These are phyloP conservation scores for Podargus strigoides DNA, from an alignment of 2,797 vertebrate genomes.

Conservation along the genomic window DNA sequence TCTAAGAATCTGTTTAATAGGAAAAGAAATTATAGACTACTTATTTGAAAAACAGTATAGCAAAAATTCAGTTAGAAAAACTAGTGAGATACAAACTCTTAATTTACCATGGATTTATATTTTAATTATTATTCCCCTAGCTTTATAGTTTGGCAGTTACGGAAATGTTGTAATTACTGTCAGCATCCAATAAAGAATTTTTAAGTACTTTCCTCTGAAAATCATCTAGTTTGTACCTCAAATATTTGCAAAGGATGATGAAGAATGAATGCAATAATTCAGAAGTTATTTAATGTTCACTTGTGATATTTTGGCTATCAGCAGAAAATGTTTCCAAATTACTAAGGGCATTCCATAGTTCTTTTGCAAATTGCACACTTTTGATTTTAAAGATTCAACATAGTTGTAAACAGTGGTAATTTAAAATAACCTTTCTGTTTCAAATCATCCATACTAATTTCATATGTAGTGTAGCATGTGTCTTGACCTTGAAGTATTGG, in stretches of 20 bases:
- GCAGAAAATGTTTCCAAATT: not conserved
- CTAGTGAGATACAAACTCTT: not conserved
- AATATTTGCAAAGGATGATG: not conserved
- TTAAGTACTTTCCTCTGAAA: not conserved
- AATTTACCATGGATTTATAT: not conserved
- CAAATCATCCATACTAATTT: not conserved
- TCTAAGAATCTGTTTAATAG: not conserved
- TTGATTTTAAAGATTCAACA: not conserved
- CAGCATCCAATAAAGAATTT: not conserved
- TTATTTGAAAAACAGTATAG: not conserved
- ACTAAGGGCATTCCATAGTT: not conserved
- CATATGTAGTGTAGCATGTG: not conserved
- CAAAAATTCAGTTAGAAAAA: not conserved
- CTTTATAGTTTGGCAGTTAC: not conserved
- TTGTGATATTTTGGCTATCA: not conserved
- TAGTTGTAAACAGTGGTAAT: not conserved
- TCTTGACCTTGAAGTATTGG: not conserved
- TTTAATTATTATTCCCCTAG: not conserved
- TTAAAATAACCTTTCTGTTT: slow-evolving; percentile 16
- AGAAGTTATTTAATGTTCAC: not conserved
- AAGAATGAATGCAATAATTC: not conserved
- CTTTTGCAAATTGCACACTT: not conserved
- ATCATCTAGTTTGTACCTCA: not conserved
- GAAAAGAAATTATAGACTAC: not conserved
- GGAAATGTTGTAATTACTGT: not conserved